Conservation (phyloP, 2,113 vertebrate species). For the Pavo muticus region DNA sequence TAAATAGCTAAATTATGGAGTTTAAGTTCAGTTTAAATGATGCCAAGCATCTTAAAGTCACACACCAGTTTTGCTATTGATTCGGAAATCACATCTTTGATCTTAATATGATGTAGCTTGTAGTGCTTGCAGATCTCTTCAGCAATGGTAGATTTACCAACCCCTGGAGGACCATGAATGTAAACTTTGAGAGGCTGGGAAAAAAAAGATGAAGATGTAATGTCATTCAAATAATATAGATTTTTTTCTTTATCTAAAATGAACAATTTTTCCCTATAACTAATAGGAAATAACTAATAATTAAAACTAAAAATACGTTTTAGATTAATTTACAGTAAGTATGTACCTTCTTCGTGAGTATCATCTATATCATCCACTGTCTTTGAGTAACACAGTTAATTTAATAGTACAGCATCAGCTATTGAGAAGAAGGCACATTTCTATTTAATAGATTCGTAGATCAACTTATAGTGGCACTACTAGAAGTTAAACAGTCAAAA, state of each 20-base stretch:
- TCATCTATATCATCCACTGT: not conserved
- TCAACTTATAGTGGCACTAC: not conserved
- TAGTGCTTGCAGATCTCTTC: slow-evolving; percentile 84
- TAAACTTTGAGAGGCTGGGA: slow-evolving; percentile 88
- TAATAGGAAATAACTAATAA: not conserved
- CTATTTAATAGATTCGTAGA: not conserved
- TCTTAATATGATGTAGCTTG: slow-evolving; percentile 85
- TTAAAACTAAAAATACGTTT: not conserved
- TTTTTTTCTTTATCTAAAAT: not conserved
- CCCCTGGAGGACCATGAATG: slow-evolving; percentile 89
- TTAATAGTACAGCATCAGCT: not conserved
- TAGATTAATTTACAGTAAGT: not conserved
- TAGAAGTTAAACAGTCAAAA: not conserved
- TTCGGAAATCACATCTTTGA: slow-evolving; percentile 83
- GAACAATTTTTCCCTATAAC: not conserved
- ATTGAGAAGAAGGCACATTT: not conserved
- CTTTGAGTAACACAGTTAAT: not conserved
- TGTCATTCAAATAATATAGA: not conserved
- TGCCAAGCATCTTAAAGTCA: not conserved
- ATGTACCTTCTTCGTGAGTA: not conserved
- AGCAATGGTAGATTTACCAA: slow-evolving; percentile 87
- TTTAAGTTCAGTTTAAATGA: not conserved
- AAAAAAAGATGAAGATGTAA: not conserved
- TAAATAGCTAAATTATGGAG: not conserved
- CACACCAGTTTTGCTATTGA: slow-evolving; percentile 62